Evolutionary conservation across 2,888 invertebrate genomes (phyloP).

Genomic region (Tetranychus truncatus): DNA sequence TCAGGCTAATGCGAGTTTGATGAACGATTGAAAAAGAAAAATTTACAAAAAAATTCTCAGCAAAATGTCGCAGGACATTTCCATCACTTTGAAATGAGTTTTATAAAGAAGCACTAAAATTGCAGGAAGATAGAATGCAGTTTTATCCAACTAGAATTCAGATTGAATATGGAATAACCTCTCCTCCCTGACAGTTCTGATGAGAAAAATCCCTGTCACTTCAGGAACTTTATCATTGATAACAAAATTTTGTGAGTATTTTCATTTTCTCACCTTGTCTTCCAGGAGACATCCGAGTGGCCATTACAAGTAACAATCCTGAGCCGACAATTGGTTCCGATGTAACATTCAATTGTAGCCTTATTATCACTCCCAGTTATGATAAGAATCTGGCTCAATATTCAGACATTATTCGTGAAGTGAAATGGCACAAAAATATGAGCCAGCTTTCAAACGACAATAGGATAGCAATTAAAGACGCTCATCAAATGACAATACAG

Average conservation of each 20-base stretch:
- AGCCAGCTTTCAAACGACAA: background rate
- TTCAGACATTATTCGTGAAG: background rate
- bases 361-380: background rate
- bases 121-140: no score
- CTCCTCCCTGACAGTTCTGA: no score
- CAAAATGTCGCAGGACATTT: no score
- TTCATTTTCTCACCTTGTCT: background rate
- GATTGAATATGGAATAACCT: no score
- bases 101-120: no score
- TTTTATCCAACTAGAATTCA: no score
- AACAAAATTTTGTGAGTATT: background rate
- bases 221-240: background rate
- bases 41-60: no score
- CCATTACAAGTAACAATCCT: background rate
- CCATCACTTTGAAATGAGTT: no score
- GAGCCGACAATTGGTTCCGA: background rate
- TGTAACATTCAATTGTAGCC: background rate
- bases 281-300: background rate
- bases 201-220: no score
- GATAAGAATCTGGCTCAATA: slow-evolving; percentile 17
- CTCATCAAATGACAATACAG: slow-evolving; percentile 5
- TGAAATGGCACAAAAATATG: background rate
- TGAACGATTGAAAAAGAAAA: no score
- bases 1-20: no score
- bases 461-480: background rate